Evolutionary conservation across 1,140 invertebrate genomes (phyloP).

Genomic region (Aphaenogaster ashmeadi): DNA sequence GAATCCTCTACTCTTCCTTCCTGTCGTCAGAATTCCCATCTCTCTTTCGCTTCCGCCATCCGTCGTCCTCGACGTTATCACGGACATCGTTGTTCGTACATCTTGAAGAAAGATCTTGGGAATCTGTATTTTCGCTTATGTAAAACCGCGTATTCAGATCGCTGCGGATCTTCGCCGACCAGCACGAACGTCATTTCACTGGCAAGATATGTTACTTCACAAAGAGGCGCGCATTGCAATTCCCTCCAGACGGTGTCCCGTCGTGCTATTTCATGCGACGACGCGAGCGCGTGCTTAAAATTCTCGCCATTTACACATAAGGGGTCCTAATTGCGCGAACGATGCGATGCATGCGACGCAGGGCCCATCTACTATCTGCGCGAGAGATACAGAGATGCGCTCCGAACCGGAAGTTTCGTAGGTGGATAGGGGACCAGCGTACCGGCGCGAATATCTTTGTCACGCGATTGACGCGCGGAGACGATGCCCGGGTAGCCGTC

Average conservation of each 20-base stretch:
- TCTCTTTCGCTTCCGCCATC: constrained; percentile 31
- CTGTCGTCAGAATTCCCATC: constrained; percentile 20
- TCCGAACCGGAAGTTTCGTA: constrained; percentile 73
- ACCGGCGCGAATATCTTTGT: constrained; percentile 69
- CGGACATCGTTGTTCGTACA: background rate
- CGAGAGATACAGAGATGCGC: background rate
- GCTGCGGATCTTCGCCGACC: background rate
- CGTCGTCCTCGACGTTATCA: background rate
- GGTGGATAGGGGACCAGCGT: constrained; percentile 64
- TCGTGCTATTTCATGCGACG: background rate
- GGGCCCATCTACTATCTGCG: constrained; percentile 24
- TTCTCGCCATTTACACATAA: constrained; percentile 75
- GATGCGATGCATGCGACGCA: constrained; percentile 48
- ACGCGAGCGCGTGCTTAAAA: constrained; percentile 66
- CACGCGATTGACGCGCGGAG: constrained; percentile 75
- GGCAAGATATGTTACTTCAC: background rate
- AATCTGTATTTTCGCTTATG: too few relatives aligned
- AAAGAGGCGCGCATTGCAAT: constrained; percentile 2
- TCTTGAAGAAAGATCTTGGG: background rate
- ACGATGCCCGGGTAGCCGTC: constrained; percentile 67
- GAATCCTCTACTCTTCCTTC: constrained; percentile 65
- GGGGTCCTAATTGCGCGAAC: constrained; percentile 68
- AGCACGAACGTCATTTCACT: background rate
- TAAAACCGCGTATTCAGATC: background rate
- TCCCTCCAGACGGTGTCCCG: constrained; percentile 38